Base-by-base conservation (phyloP, 1,140 invertebrate species). In the Bombus confusus region DNA sequence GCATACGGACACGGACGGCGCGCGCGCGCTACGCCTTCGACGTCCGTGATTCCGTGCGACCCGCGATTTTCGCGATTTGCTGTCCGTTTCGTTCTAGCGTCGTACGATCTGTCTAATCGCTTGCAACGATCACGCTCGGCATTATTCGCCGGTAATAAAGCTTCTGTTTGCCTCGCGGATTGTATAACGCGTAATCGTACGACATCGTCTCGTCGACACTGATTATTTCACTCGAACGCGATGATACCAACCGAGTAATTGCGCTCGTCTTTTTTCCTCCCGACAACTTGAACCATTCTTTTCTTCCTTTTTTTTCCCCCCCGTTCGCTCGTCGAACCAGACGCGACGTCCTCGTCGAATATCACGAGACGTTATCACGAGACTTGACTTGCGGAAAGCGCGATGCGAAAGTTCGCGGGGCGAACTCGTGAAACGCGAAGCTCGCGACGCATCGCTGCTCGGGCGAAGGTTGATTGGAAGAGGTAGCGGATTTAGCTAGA, bases 131-230 rank as follows among this genome's bases (percentile, higher is more conserved):
- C n/a, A 37, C 52, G 66, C 3, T 62, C 41, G 43, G 39, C n/a
- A 84, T 84, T 59, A 69, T 68, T 43, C 66, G 22, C 66, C 1
- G 12, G 31, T 52, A 59, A 47, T 79, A 79, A 41, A 39, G 52
- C 39, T 78, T 69, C 79, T 78, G 37, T 84, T 84, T 79, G 34
- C 3, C 5, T n/a, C 31, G 31, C 22, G 43, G 59, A 83, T 78
- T 62, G 66, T 62, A 71, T 34, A 84, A 71, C 64, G 22, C 75
- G 25, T 71, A 78, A 78, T 79, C 66, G 52, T 52, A 66, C 18
- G 52, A n/a, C 52, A 72, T 79, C 79, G n/a, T 10, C 43, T 5
- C 18, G 28, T 37, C 37, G 52, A 37, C 34, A 43, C 22, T 57
- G 73, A 83, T 83, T 77, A 77, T 64, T 43, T 37, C 37, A 31